Conservation (phyloP, 2,888 invertebrate species). For the Buathra laborator region DNA sequence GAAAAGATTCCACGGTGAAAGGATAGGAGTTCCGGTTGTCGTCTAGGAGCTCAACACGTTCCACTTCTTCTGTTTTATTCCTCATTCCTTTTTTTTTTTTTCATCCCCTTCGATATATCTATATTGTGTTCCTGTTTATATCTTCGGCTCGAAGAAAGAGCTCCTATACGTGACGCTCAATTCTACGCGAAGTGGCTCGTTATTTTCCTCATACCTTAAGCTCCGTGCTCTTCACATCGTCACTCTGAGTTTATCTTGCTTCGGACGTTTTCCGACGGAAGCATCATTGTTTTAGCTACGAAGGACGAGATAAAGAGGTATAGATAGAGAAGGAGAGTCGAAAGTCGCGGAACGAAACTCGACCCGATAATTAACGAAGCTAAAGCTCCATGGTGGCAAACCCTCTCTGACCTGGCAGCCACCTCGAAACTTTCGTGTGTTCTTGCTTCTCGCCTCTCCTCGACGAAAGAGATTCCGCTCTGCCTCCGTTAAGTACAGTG, state of each 20-base stretch:
- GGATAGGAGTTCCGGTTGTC: slow-evolving; percentile 56
- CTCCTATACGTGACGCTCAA: slow-evolving; percentile 42
- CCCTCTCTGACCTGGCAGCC: slow-evolving; percentile 44
- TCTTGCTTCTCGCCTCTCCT: slow-evolving; percentile 41
- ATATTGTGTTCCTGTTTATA: neutral
- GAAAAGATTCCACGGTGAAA: slow-evolving; percentile 53
- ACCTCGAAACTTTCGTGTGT: slow-evolving; percentile 46
- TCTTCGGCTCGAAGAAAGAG: neutral
- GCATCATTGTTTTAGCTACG: slow-evolving; percentile 53
- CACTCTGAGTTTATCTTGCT: slow-evolving; percentile 43
- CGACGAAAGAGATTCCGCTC: slow-evolving; percentile 31
- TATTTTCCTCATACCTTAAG: slow-evolving; percentile 52
- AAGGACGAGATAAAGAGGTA: neutral
- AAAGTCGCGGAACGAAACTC: slow-evolving; percentile 71
- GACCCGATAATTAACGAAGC: slow-evolving; percentile 67
- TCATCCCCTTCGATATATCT: neutral
- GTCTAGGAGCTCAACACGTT: slow-evolving; percentile 49
- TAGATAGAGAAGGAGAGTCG: slow-evolving; percentile 37
- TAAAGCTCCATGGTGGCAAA: slow-evolving; percentile 18
- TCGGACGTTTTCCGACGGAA: slow-evolving; percentile 35
- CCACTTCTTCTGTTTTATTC: slow-evolving; percentile 18
- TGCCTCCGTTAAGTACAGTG: slow-evolving; percentile 43
- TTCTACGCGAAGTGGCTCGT: slow-evolving; percentile 50
- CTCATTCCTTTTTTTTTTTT: slow-evolving; percentile 6
- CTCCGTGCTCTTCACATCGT: neutral